These are phyloP conservation scores for Heliangelus exortis DNA, from an alignment of 2,797 vertebrate species.

Conservation along the genomic window DNA sequence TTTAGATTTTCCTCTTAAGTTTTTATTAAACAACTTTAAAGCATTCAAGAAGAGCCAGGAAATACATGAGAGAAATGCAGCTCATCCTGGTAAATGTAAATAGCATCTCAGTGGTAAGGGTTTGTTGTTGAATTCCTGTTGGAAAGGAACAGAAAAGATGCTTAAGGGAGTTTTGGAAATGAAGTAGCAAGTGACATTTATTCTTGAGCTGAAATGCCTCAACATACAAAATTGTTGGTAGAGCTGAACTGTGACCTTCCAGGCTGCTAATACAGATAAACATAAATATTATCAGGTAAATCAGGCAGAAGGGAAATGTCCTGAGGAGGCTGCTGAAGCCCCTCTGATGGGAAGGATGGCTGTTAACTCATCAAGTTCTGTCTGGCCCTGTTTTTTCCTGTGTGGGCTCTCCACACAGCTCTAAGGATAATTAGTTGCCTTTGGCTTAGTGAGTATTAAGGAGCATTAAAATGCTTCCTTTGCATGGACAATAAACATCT, in stretches of 20 bases:
- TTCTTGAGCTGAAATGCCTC: slow-evolving; percentile 12
- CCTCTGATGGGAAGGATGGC: background rate
- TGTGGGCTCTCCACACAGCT: background rate
- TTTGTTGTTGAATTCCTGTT: background rate
- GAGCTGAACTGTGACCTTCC: slow-evolving; percentile 46
- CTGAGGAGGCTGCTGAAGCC: slow-evolving; percentile 21
- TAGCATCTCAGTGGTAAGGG: background rate
- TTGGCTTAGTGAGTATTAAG: slow-evolving; percentile 8
- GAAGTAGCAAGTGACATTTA: slow-evolving; percentile 11
- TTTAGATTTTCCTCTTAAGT: background rate
- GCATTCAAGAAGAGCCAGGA: background rate
- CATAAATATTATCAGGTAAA: slow-evolving; percentile 12
- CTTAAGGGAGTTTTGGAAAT: background rate
- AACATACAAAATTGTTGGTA: background rate
- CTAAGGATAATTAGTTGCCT: background rate
- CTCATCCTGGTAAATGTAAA: slow-evolving; percentile 23
- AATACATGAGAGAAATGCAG: background rate
- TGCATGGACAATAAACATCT: background rate
- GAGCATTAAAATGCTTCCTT: background rate
- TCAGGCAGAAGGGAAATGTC: slow-evolving; percentile 50
- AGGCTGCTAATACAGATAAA: slow-evolving; percentile 36
- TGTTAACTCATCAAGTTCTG: slow-evolving; percentile 22
- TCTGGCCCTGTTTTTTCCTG: background rate
- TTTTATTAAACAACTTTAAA: background rate
- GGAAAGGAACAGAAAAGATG: background rate